Conservation (phyloP, 2,797 vertebrate species). For the Muraenolepis orangiensis region DNA sequence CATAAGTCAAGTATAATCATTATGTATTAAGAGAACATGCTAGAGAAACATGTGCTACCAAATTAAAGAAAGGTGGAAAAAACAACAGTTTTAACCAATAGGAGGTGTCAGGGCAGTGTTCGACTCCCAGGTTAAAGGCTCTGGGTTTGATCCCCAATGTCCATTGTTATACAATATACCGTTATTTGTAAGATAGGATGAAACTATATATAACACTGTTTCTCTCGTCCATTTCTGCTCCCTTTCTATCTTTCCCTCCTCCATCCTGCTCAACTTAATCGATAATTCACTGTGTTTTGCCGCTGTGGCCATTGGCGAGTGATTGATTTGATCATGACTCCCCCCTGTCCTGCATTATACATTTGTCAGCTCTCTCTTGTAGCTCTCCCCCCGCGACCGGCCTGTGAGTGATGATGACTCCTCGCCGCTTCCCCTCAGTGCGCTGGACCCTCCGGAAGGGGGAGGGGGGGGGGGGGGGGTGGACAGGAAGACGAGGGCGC, state of each 20-base stretch:
- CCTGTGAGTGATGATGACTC: slow-evolving; percentile 44
- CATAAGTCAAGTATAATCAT: background rate
- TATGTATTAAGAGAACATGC: background rate
- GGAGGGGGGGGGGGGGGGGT: background rate
- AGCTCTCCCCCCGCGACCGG: slow-evolving; percentile 34
- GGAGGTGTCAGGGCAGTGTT: background rate
- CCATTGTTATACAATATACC: background rate
- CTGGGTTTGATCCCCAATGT: background rate
- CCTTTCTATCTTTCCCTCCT: slow-evolving; percentile 19
- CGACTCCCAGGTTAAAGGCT: background rate
- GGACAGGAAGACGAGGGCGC: slow-evolving; percentile 26
- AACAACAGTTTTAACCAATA: background rate
- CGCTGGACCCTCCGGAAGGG: slow-evolving; percentile 17
- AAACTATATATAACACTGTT: background rate
- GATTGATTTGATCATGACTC: slow-evolving; percentile 43
- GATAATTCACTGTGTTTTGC: background rate
- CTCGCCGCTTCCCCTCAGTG: slow-evolving; percentile 24
- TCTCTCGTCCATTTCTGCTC: background rate
- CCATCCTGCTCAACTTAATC: background rate
- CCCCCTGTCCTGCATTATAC: slow-evolving; percentile 45
- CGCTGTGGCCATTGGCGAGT: slow-evolving; percentile 21
- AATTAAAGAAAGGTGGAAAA: background rate
- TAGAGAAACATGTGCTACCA: background rate
- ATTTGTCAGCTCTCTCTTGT: slow-evolving; percentile 48
- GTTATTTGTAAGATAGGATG: background rate